Conservation (phyloP, 2,888 invertebrate species). For the Dolichomitus sp. region DNA sequence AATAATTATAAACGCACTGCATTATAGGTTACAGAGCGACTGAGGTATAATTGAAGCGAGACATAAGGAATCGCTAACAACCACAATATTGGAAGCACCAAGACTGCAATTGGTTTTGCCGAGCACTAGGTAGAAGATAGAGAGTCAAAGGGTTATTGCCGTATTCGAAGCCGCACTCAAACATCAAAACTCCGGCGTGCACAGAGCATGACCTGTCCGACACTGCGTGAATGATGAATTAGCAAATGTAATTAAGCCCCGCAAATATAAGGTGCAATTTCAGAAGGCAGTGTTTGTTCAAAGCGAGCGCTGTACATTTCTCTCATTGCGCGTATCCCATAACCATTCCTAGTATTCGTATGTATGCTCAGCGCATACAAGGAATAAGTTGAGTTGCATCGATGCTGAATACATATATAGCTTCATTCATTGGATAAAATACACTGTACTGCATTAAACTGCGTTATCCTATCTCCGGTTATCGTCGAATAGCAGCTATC, state of each 20-base stretch:
- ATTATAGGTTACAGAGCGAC: too few species aligned
- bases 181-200: background rate
- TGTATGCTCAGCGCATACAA: slow-evolving; percentile 20
- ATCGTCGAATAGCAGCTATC: slow-evolving; percentile 39
- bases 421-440: background rate
- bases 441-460: slow-evolving; percentile 34
- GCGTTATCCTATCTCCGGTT: slow-evolving; percentile 41
- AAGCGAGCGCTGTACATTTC: background rate
- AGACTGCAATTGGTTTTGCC: background rate
- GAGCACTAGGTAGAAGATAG: background rate
- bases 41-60: too few species aligned
- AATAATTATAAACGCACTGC: too few species aligned
- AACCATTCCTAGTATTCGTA: background rate
- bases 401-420: background rate
- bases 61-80: too few species aligned
- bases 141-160: background rate
- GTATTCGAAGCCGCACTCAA: background rate
- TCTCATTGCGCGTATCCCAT: background rate
- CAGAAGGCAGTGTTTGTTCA: slow-evolving; percentile 9
- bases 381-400: background rate
- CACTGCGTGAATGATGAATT: slow-evolving; percentile 7
- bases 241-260: slow-evolving; percentile 22
- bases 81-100: background rate
- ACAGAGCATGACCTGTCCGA: background rate
- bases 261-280: slow-evolving; percentile 23